Conservation (phyloP, 2,797 vertebrate genomes). For the Protosalanx chinensis region DNA sequence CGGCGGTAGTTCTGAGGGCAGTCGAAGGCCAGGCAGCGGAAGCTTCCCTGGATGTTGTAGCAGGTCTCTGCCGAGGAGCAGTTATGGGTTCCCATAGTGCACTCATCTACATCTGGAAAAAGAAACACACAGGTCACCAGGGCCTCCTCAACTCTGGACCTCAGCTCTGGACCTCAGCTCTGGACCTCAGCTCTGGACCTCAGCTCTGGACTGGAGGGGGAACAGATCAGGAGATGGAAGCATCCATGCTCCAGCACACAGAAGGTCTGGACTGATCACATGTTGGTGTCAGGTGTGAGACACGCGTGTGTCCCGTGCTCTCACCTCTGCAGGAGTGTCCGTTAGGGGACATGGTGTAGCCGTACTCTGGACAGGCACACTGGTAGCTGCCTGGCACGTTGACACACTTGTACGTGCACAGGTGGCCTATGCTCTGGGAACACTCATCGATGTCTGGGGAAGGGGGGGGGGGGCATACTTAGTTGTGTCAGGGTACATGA, state of each 20-base stretch:
- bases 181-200: too few relatives aligned
- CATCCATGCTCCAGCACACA: too few relatives aligned
- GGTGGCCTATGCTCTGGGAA: conserved; percentile 81
- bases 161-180: neutral
- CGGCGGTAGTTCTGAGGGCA: conserved; percentile 91
- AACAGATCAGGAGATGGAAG: too few relatives aligned
- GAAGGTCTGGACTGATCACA: too few relatives aligned
- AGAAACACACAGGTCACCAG: conserved; percentile 30
- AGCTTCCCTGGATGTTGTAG: conserved; percentile 90
- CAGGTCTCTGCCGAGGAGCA: conserved; percentile 88
- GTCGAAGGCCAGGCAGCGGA: conserved; percentile 85
- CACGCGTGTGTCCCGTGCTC: neutral
- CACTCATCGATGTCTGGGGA: conserved; percentile 92
- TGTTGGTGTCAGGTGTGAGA: too few relatives aligned
- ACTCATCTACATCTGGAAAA: conserved; percentile 89
- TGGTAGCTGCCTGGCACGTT: conserved; percentile 92
- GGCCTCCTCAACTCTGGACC: neutral
- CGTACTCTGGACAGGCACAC: conserved; percentile 88
- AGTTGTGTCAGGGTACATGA: neutral
- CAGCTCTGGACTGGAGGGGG: too few relatives aligned
- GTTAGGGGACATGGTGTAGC: conserved; percentile 87
- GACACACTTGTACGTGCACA: conserved; percentile 91
- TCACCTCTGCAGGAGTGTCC: conserved; percentile 91
- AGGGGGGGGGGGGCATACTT: neutral
- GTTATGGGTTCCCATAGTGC: conserved; percentile 85